Evolutionary conservation across 2,888 invertebrate species (phyloP).

Genomic region (Minunthozetes semirufus): DNA sequence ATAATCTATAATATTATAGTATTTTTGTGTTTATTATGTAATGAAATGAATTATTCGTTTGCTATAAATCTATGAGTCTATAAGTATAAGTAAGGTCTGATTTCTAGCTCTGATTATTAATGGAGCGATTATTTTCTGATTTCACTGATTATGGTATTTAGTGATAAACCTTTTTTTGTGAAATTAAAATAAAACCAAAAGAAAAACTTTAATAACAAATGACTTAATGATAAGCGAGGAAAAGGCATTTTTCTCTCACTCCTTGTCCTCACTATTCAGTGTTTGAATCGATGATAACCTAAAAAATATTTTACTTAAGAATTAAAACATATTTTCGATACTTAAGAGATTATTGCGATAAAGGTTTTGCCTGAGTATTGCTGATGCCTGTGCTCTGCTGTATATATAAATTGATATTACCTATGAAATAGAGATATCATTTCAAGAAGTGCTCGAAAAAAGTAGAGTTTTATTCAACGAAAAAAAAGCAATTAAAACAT

Average conservation of each 20-base stretch:
- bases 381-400: no score
- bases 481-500: no score
- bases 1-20: not conserved
- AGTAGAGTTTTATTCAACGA: no score
- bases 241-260: not conserved
- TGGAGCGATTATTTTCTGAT: not conserved
- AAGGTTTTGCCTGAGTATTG: not conserved
- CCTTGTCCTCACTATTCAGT: not conserved
- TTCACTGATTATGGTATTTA: constrained; percentile 3
- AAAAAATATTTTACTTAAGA: not conserved
- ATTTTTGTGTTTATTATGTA: not conserved
- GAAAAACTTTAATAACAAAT: constrained; percentile 3
- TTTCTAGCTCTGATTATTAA: not conserved
- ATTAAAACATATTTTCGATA: not conserved
- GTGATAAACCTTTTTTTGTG: not conserved
- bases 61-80: not conserved
- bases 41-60: not conserved
- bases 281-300: not conserved
- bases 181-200: constrained; percentile 5
- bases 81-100: not conserved
- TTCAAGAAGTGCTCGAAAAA: no score
- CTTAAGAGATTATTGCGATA: not conserved
- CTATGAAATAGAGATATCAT: no score
- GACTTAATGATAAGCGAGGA: constrained; percentile 17
- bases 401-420: no score